Conservation (phyloP, 2,113 vertebrate species). For the Hippoglossus stenolepis region DNA sequence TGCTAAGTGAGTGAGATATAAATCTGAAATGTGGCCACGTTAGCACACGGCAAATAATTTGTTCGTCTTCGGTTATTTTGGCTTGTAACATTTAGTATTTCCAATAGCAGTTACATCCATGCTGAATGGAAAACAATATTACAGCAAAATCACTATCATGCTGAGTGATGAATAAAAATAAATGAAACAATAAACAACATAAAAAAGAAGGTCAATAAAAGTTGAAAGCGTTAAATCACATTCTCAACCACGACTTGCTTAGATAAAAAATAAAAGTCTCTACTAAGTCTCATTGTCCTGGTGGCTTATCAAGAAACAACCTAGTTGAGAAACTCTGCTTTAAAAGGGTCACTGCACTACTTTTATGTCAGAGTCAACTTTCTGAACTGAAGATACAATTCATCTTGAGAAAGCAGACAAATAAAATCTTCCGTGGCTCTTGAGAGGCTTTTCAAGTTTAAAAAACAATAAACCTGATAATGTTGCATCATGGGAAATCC, state of each 20-base stretch:
- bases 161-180: constrained; percentile 36
- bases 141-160: constrained; percentile 25
- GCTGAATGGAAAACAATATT: constrained; percentile 1
- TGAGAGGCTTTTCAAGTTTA: neutral
- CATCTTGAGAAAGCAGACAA: neutral
- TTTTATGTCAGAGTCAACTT: constrained; percentile 11
- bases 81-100: constrained; percentile 25
- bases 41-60: constrained; percentile 42
- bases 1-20: constrained; percentile 45
- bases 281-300: neutral
- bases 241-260: neutral
- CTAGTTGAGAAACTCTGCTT: neutral
- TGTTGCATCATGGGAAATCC: constrained; percentile 2
- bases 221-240: constrained; percentile 38
- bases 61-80: constrained; percentile 37
- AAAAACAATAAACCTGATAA: neutral
- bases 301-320: neutral
- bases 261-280: constrained; percentile 6
- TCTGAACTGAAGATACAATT: neutral
- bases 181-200: constrained; percentile 43
- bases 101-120: neutral
- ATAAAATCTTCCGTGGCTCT: neutral
- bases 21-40: constrained; percentile 32
- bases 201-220: constrained; percentile 48
- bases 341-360: constrained; percentile 3